phyloP scores from a whole-genome alignment of 2,888 invertebrate species.

The Empis livida region DNA sequence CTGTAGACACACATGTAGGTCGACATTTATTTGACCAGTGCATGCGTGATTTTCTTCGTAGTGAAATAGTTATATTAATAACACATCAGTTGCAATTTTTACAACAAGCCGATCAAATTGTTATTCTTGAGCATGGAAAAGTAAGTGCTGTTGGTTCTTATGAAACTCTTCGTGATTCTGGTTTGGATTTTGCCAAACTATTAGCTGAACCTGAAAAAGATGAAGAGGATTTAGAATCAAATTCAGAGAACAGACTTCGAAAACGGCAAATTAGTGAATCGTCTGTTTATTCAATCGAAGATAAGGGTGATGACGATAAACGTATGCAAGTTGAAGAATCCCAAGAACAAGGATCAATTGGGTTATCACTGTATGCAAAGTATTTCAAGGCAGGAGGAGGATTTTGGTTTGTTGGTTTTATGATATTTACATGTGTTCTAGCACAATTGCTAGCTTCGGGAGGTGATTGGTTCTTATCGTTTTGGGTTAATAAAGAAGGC shows the following conservation, averaged over 20 bases:
- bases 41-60: slow-evolving; percentile 39
- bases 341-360: slow-evolving; percentile 49
- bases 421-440: slow-evolving; percentile 48
- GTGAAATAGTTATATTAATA: slow-evolving; percentile 61
- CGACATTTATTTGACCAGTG: slow-evolving; percentile 67
- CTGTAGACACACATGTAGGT: slow-evolving; percentile 87
- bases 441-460: slow-evolving; percentile 59
- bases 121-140: slow-evolving; percentile 33
- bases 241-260: slow-evolving; percentile 21
- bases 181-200: slow-evolving; percentile 64
- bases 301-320: slow-evolving; percentile 30
- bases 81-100: slow-evolving; percentile 78
- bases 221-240: slow-evolving; percentile 24
- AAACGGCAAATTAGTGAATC: slow-evolving; percentile 30
- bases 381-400: slow-evolving; percentile 63
- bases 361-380: slow-evolving; percentile 45
- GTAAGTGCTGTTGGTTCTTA: slow-evolving; percentile 50
- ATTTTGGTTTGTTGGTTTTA: slow-evolving; percentile 42
- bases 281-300: slow-evolving; percentile 45
- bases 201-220: slow-evolving; percentile 42
- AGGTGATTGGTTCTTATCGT: slow-evolving; percentile 66
- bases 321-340: slow-evolving; percentile 41
- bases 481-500: slow-evolving; percentile 42
- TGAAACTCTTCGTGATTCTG: slow-evolving; percentile 55
- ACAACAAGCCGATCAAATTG: slow-evolving; percentile 46